Base-by-base conservation (phyloP, 1,140 invertebrate species). In the Brachionus asplanchnoidis region DNA sequence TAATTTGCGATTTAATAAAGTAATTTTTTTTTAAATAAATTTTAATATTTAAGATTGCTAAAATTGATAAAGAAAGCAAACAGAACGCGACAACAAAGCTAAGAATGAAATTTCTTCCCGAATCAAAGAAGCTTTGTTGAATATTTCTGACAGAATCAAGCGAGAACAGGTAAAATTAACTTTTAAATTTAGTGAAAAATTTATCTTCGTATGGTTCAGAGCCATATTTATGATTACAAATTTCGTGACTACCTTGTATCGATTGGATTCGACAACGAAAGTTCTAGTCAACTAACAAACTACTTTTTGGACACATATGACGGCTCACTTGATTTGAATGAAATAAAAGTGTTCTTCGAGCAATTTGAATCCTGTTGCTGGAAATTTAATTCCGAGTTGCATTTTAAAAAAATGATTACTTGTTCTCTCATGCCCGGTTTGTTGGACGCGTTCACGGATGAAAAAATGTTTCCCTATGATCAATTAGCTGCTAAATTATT, bases 161-260 rank as follows among this genome's bases (percentile, higher is more conserved):
- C 12, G 73, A 14, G 44, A 46, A 50, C 73, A 77, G 23, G 73
- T 77, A 50, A 50, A 20, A 28, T 77, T 23, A 50, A 77, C 50
- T 77, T 46, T 20, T 12, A 20, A 75, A 70, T 32, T 5, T 70
- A n/a, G n/a, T 70, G 14, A 11, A 28, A 70, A 28, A 40, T 32
- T n/a, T 75, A 50, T 50, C n/a, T 5, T 75, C 7, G 23, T 77
- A 50, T 23, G 36, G 12, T 70, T 70, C 26, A 77, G 73, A 50
- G 73, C 17, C 73, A 77, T 26, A 50, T 77, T 28, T 77, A 23
- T 50, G 73, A 77, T 26, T 77, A 77, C 46, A 77, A 77, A 77
- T 50, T 77, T 26, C 11, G 42, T n/a, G 73, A 77, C 46, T 77
- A 77, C 50, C 44, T 77, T 23, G 26, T 32, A 20, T 50, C 73